Evolutionary conservation across 1,140 invertebrate genomes (phyloP).

Genomic region (Drosophila athabasca): DNA sequence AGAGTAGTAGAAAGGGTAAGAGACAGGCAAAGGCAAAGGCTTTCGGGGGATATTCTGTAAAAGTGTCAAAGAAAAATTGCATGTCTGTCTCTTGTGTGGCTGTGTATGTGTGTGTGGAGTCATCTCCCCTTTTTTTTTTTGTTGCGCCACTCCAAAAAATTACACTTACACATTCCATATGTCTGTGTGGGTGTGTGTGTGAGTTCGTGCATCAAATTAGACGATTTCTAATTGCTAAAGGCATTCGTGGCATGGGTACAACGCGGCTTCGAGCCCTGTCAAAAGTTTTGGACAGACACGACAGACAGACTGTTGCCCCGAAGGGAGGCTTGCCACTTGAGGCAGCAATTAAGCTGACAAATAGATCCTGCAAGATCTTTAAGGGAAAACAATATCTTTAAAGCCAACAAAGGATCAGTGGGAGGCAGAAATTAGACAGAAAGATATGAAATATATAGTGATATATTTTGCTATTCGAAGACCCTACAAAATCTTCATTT

Average conservation of each 20-base stretch:
- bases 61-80: conserved; percentile 72
- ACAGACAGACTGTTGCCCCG: too few species aligned
- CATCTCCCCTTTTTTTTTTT: conserved; percentile 2
- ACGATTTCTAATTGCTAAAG: conserved; percentile 64
- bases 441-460: too few species aligned
- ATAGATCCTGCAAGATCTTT: too few species aligned
- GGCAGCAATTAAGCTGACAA: too few species aligned
- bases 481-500: too few species aligned
- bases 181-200: conserved; percentile 18
- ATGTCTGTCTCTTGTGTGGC: conserved; percentile 26
- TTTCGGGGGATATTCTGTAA: conserved; percentile 8
- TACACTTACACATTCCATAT: conserved; percentile 44
- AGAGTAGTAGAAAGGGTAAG: too few species aligned
- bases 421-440: too few species aligned
- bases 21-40: conserved; percentile 9
- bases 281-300: too few species aligned
- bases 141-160: conserved; percentile 20
- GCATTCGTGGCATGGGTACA: not conserved
- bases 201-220: conserved; percentile 62
- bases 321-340: too few species aligned
- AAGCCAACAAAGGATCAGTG: too few species aligned
- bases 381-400: too few species aligned
- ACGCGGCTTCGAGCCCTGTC: not conserved
- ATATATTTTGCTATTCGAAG: too few species aligned
- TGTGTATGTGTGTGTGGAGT: conserved; percentile 1